These are phyloP conservation scores for Cettia cetti DNA, from an alignment of 2,113 vertebrate genomes.

Conservation along the genomic window DNA sequence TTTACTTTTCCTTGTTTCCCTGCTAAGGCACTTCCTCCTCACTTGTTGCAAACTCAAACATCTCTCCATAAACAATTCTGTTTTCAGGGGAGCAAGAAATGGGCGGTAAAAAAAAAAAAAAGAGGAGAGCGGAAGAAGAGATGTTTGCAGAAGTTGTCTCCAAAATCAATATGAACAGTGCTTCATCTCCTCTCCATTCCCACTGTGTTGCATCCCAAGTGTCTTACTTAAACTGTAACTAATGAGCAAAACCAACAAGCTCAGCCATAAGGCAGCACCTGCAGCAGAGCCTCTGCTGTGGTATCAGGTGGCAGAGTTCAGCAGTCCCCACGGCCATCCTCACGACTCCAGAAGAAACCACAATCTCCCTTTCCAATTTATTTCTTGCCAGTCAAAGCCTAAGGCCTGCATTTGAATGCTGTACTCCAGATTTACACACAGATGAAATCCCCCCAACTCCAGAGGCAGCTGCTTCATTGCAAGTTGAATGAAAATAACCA, in stretches of 20 bases:
- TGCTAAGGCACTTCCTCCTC: not conserved
- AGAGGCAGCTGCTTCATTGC: not conserved
- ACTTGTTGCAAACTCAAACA: not conserved
- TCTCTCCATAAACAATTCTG: not conserved
- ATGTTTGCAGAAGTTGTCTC: not conserved
- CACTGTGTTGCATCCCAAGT: not conserved
- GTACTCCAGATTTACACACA: not conserved
- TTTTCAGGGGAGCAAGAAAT: not conserved
- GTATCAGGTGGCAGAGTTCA: not conserved
- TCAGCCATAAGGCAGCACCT: not conserved
- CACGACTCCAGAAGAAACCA: not conserved
- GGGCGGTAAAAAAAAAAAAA: fast-evolving
- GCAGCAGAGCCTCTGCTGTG: not conserved
- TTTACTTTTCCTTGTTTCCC: not conserved
- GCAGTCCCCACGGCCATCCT: not conserved
- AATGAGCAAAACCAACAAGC: not conserved
- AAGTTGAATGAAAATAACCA: not conserved
- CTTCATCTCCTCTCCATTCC: not conserved
- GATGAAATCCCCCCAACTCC: not conserved
- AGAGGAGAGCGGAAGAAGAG: not conserved
- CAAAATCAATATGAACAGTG: not conserved
- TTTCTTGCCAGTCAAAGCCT: not conserved
- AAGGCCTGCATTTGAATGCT: not conserved
- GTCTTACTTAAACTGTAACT: not conserved
- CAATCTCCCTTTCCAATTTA: not conserved